Base-by-base conservation (phyloP, 2,888 invertebrate genomes). In the Eugnorisma glareosa region DNA sequence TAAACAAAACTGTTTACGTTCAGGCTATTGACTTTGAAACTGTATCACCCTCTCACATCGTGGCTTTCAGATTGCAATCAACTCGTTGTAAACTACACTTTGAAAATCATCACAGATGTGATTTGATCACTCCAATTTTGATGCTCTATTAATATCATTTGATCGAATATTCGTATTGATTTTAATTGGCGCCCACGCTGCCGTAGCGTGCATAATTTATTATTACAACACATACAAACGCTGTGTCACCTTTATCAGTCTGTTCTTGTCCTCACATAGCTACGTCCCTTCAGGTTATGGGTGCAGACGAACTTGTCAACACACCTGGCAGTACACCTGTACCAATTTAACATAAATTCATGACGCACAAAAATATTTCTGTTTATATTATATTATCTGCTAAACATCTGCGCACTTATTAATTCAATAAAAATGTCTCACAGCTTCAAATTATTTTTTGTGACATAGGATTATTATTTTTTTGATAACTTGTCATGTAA, bases 1-100 rank as follows among this genome's bases (percentile, higher is more conserved):
- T 73, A 84, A 84, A 83, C 73, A 84, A 72, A 74, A 74, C 48
- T 81, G 82, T 84, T 84, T 61, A 81, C 84, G 43, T 31, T 21
- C 31, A 68, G 84, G 69, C 59, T 83, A 67, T 81, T 81, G 81
- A 84, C 85, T 72, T 77, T 73, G 24, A 59, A 77, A 77, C 76
- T 59, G 64, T 84, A 78, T 54, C 85, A 84, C 63, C 78, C 48
- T 28, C 69, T 13, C n/a, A 75, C 69, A 59, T 73, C 66, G 69
- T 81, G 77, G 48, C 37, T 37, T 57, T 48, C 28, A 69, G 63
- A 77, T 84, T 63, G 48, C 37, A 69, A 57, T 63, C 18, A 37
- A 59, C 61, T 67, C 51, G 57, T 35, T 24, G 18, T 28, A 40
- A 61, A 61, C 37, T 45, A n/a, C 45, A 77, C 72, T 77, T 66